Percentiles rank a stretch among this genome's conserved stretches.
These are phyloP conservation scores for Laticauda laticaudata DNA, from an alignment of 2,113 vertebrate genomes.

Conservation along the genomic window DNA sequence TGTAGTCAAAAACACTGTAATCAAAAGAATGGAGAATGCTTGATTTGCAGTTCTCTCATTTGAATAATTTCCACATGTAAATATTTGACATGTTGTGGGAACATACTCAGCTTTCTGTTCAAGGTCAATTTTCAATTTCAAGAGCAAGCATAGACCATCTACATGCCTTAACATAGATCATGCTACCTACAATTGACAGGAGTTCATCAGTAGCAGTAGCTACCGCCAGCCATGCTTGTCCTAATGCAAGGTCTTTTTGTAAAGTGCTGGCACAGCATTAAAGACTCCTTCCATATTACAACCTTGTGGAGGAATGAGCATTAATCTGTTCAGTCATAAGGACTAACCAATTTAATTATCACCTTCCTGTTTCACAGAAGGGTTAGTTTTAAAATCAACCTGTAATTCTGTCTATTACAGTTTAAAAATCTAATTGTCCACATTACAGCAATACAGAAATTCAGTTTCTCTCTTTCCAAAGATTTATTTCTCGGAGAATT, in stretches of 20 bases:
- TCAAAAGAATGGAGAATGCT: neutral
- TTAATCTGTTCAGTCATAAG: neutral
- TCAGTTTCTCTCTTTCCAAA: neutral
- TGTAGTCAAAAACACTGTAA: neutral
- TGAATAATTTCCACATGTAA: neutral
- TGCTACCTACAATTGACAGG: neutral
- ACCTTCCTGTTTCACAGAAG: neutral
- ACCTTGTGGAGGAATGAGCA: neutral
- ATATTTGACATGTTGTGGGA: neutral
- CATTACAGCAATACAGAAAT: neutral
- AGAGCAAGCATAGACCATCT: neutral
- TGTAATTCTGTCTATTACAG: neutral
- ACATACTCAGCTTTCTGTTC: neutral
- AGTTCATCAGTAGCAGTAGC: neutral
- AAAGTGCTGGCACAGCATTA: neutral
- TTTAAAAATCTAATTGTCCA: too few species aligned
- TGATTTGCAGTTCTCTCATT: neutral
- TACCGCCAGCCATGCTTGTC: neutral
- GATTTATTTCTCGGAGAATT: neutral
- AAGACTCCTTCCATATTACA: neutral
- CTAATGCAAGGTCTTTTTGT: neutral
- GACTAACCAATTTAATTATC: neutral
- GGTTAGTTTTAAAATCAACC: neutral
- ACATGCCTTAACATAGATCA: neutral
- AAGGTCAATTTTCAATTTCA: neutral